These are phyloP conservation scores for Bibio marci DNA, from an alignment of 2,888 invertebrate genomes.

Conservation along the genomic window DNA sequence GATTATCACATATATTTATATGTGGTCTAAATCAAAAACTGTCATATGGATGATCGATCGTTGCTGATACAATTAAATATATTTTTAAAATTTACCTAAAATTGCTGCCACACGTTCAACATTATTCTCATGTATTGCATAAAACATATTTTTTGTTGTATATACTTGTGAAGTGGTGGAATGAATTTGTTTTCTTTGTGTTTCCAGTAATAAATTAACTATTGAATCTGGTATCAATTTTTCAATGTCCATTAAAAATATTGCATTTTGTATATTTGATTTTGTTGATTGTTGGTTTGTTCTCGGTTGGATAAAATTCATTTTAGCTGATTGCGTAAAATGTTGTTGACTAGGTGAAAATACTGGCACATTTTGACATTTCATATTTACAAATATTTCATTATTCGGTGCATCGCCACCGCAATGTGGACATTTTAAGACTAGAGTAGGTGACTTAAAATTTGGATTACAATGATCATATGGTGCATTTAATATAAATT, in stretches of 20 bases:
- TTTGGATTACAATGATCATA: conserved; percentile 30
- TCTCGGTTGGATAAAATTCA: conserved; percentile 24
- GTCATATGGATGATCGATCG: too few relatives aligned
- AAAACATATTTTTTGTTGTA: conserved; percentile 26
- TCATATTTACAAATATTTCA: conserved; percentile 44
- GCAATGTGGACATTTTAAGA: conserved; percentile 53
- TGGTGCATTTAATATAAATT: conserved; percentile 25
- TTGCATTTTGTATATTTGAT: not conserved
- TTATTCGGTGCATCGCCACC: conserved; percentile 38
- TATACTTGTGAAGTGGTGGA: too few relatives aligned
- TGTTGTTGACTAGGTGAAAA: conserved; percentile 37
- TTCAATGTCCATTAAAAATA: conserved; percentile 16
- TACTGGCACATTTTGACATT: conserved; percentile 41
- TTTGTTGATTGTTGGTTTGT: not conserved
- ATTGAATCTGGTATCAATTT: conserved; percentile 28
- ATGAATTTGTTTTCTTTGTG: too few relatives aligned
- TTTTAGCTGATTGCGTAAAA: conserved; percentile 29
- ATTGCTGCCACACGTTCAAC: conserved; percentile 28
- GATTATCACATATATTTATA: too few relatives aligned
- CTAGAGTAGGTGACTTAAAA: conserved; percentile 22
- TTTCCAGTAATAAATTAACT: conserved; percentile 24
- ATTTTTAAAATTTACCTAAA: conserved; percentile 16
- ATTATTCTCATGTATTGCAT: conserved; percentile 28
- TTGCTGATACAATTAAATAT: too few relatives aligned
- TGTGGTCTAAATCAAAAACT: too few relatives aligned